Evolutionary conservation across 2,797 vertebrate genomes (phyloP).

Genomic region (Peromyscus nudipes): DNA sequence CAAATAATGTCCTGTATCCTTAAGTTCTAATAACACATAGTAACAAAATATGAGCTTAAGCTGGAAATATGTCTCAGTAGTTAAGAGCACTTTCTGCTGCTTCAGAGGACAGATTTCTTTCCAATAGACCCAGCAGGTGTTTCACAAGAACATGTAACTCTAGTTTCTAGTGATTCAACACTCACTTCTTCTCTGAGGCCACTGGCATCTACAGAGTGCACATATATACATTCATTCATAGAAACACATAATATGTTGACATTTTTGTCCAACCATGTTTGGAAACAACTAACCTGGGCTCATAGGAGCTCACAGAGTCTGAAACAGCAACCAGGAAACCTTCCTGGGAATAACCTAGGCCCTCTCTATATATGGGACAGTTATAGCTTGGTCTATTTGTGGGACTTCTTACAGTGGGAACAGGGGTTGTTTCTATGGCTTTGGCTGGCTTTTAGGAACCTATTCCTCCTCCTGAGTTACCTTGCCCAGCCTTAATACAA

Average conservation of each 20-base stretch:
- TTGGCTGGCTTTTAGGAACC: background rate
- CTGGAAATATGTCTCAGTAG: background rate
- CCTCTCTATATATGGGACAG: background rate
- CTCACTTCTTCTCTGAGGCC: background rate
- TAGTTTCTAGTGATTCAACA: background rate
- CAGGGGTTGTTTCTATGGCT: background rate
- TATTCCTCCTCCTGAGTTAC: background rate
- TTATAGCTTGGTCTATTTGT: background rate
- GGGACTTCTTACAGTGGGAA: background rate
- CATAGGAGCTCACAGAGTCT: background rate
- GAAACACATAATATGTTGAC: background rate
- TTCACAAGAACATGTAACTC: background rate
- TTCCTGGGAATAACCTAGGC: background rate
- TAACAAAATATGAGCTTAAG: background rate
- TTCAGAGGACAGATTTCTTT: background rate
- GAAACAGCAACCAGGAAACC: background rate
- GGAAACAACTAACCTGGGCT: background rate
- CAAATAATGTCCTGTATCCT: background rate
- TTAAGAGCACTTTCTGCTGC: background rate
- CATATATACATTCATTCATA: background rate
- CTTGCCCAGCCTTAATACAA: background rate
- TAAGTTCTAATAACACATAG: background rate
- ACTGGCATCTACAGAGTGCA: background rate
- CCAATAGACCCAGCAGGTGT: background rate
- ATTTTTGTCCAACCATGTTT: background rate